phyloP scores from a whole-genome alignment of 2,113 vertebrate genomes.

The Egretta garzetta region DNA sequence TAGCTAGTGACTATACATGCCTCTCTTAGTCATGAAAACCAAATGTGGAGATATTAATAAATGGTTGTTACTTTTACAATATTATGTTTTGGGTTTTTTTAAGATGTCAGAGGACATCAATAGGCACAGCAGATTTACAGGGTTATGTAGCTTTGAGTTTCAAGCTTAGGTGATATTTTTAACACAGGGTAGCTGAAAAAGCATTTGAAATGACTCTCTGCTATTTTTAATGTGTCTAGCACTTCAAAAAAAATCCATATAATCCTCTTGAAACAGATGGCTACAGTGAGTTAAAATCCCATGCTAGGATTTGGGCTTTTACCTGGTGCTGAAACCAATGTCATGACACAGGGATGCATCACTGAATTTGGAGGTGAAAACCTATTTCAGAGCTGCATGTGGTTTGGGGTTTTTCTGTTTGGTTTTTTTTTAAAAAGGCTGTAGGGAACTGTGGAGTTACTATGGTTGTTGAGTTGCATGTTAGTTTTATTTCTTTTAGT shows the following conservation, averaged over 20 bases:
- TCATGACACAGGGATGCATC: not conserved
- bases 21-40: not conserved
- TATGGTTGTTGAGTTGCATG: not conserved
- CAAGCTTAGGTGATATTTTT: not conserved
- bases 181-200: slow-evolving; percentile 15
- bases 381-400: not conserved
- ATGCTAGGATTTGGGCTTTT: slow-evolving; percentile 3
- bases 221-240: slow-evolving; percentile 61
- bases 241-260: slow-evolving; percentile 50
- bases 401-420: not conserved
- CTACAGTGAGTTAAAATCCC: slow-evolving; percentile 53
- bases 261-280: slow-evolving; percentile 68
- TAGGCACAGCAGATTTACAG: not conserved
- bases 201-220: not conserved
- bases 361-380: not conserved
- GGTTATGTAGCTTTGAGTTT: not conserved
- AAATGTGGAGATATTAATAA: not conserved
- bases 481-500: not conserved
- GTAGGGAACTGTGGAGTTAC: not conserved
- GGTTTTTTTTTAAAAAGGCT: not conserved
- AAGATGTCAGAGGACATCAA: not conserved
- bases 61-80: not conserved
- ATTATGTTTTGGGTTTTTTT: not conserved
- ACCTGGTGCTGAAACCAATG: not conserved
- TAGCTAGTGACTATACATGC: not conserved